These are phyloP conservation scores for Xyliphius kryptos DNA, from an alignment of 2,113 vertebrate genomes.

Conservation along the genomic window DNA sequence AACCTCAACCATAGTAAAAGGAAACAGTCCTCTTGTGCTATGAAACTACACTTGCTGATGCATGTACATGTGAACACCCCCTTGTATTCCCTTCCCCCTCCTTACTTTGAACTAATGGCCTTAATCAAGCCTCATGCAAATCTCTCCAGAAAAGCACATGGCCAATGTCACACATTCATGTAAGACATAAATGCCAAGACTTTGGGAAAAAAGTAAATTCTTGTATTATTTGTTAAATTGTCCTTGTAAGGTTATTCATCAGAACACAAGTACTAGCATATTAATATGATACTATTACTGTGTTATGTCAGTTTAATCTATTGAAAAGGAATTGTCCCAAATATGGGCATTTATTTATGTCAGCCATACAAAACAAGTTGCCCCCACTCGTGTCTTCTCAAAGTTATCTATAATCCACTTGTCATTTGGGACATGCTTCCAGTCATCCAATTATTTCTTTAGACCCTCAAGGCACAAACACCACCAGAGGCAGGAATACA, in stretches of 20 bases:
- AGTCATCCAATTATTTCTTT: slow-evolving; percentile 40
- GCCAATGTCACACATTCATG: slow-evolving; percentile 15
- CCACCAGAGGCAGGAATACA: slow-evolving; percentile 23
- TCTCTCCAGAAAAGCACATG: slow-evolving; percentile 28
- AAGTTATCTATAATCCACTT: slow-evolving; percentile 19
- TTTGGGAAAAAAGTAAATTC: no score
- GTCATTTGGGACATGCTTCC: slow-evolving; percentile 30
- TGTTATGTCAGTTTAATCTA: no score
- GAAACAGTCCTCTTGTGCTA: slow-evolving; percentile 29
- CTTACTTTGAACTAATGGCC: slow-evolving; percentile 32
- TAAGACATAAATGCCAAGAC: no score
- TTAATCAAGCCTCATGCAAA: slow-evolving; percentile 41
- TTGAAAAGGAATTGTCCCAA: no score
- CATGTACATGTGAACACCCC: slow-evolving; percentile 15
- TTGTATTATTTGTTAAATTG: no score
- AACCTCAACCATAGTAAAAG: slow-evolving; percentile 26
- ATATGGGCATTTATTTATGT: not conserved
- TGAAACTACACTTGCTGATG: slow-evolving; percentile 6
- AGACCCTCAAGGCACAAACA: slow-evolving; percentile 36
- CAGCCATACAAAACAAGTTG: not conserved
- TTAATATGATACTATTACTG: no score
- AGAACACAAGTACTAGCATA: no score
- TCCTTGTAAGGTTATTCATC: no score
- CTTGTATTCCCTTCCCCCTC: slow-evolving; percentile 22
- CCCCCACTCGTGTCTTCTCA: not conserved